Conservation (phyloP, 2,113 vertebrate species). For the Merops nubicus region DNA sequence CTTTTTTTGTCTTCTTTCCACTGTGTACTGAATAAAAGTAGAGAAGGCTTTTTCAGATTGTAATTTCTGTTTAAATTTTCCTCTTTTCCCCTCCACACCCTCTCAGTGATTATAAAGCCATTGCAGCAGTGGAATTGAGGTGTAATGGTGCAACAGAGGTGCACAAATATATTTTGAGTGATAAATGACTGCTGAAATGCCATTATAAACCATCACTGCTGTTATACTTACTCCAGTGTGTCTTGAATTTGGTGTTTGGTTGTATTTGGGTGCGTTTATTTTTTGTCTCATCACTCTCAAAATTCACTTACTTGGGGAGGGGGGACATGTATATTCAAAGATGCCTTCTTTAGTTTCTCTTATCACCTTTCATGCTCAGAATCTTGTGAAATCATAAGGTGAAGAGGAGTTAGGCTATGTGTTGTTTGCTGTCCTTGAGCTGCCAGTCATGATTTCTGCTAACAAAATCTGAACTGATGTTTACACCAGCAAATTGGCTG, state of each 20-base stretch:
- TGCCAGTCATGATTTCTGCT: slow-evolving; percentile 13
- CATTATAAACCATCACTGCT: not conserved
- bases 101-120: not conserved
- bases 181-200: not conserved
- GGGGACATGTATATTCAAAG: not conserved
- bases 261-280: not conserved
- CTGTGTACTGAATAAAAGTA: not conserved
- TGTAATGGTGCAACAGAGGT: not conserved
- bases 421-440: slow-evolving; percentile 23
- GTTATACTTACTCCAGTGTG: not conserved
- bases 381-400: not conserved
- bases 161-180: not conserved
- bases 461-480: not conserved
- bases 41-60: not conserved
- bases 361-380: not conserved
- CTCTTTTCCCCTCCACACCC: not conserved
- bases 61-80: not conserved
- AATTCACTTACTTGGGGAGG: not conserved
- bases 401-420: not conserved
- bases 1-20: not conserved
- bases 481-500: slow-evolving; percentile 14
- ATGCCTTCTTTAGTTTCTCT: slow-evolving; percentile 9
- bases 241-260: not conserved
- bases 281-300: not conserved
- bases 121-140: not conserved